These are phyloP conservation scores for Hormaphis cornu DNA, from an alignment of 1,140 invertebrate species.

Conservation along the genomic window DNA sequence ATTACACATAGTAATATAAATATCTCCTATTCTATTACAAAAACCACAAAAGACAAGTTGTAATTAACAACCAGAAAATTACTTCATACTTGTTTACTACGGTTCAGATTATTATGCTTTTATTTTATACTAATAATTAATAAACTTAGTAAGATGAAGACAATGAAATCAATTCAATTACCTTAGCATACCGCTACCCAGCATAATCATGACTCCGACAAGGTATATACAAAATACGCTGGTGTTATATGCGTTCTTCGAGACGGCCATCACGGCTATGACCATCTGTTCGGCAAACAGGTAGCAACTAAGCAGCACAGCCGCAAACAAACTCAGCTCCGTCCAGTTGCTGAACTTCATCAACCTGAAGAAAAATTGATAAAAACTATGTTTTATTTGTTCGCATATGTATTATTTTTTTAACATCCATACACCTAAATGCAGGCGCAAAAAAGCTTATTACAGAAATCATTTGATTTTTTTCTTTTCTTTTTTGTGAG, in stretches of 20 bases:
- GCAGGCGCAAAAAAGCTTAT: no score
- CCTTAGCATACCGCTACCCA: conserved; percentile 72
- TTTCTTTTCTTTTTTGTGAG: no score
- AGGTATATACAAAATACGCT: conserved; percentile 67
- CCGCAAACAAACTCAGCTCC: conserved; percentile 38
- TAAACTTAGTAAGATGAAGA: no score
- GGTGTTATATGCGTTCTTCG: conserved; percentile 65
- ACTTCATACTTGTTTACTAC: no score
- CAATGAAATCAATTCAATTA: no score
- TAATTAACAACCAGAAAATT: no score
- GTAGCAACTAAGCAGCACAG: conserved; percentile 65
- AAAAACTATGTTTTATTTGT: conserved; percentile 26
- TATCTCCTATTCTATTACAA: no score
- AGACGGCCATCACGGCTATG: conserved; percentile 67
- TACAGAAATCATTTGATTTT: no score
- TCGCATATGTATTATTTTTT: background rate
- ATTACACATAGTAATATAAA: no score
- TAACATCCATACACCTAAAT: background rate
- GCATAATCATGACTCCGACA: conserved; percentile 58
- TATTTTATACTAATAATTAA: no score
- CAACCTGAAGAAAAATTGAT: conserved; percentile 37
- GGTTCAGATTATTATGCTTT: no score
- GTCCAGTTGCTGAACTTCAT: conserved; percentile 36
- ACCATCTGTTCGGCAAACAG: conserved; percentile 75
- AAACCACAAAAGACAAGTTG: no score